These are phyloP conservation scores for Nomada ferruginata DNA, from an alignment of 2,888 invertebrate genomes.

Conservation along the genomic window DNA sequence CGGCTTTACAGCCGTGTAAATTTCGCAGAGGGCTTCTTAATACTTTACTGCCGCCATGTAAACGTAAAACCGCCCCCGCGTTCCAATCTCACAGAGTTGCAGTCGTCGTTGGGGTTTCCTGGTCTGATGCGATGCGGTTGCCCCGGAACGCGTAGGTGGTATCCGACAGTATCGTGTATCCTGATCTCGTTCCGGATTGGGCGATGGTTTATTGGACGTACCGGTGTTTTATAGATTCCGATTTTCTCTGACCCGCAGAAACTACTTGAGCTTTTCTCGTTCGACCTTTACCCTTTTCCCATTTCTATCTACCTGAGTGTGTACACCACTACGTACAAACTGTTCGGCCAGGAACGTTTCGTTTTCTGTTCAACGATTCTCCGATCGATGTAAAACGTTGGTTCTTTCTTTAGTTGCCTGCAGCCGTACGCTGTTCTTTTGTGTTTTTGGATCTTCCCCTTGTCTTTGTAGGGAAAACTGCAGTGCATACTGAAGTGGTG, in stretches of 20 bases:
- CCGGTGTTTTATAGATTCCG: slow-evolving; percentile 75
- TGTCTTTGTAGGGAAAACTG: slow-evolving; percentile 1
- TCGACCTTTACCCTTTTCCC: slow-evolving; percentile 37
- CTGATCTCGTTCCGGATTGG: slow-evolving; percentile 62
- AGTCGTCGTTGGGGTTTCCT: slow-evolving; percentile 40
- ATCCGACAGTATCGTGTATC: slow-evolving; percentile 51
- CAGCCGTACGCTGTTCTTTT: neutral
- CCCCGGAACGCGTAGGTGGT: slow-evolving; percentile 39
- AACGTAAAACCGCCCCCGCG: slow-evolving; percentile 66
- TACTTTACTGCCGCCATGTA: slow-evolving; percentile 70
- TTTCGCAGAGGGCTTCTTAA: slow-evolving; percentile 69
- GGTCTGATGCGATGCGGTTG: slow-evolving; percentile 51
- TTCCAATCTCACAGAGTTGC: slow-evolving; percentile 56
- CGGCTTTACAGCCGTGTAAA: slow-evolving; percentile 75
- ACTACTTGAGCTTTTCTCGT: slow-evolving; percentile 40
- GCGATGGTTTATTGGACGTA: slow-evolving; percentile 70
- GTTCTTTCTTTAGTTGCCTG: neutral
- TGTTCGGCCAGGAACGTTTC: too few relatives aligned
- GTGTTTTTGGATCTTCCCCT: neutral
- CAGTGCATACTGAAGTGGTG: neutral
- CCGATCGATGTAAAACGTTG: neutral
- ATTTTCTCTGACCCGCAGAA: slow-evolving; percentile 63
- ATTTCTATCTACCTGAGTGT: neutral
- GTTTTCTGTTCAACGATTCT: neutral
- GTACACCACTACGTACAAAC: neutral